Conservation (phyloP, 2,113 vertebrate genomes). For the Noturus placidus region DNA sequence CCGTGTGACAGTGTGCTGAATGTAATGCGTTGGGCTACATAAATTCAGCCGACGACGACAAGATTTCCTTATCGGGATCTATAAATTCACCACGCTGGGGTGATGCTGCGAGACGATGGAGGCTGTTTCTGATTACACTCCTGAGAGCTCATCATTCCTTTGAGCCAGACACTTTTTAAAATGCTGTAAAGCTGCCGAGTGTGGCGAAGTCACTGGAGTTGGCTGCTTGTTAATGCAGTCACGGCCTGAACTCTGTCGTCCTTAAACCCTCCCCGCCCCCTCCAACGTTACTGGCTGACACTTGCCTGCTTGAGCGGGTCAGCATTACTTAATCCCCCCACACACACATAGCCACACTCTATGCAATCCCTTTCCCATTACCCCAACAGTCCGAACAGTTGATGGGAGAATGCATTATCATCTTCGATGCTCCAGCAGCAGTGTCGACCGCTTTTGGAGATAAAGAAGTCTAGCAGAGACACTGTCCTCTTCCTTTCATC, state of each 20-base stretch:
- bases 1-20: slow-evolving; percentile 53
- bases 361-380: neutral
- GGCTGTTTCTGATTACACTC: slow-evolving; percentile 58
- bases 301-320: neutral
- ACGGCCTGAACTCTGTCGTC: slow-evolving; percentile 35
- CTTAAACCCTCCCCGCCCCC: neutral
- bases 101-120: slow-evolving; percentile 42
- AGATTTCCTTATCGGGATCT: slow-evolving; percentile 66
- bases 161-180: slow-evolving; percentile 46
- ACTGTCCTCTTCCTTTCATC: neutral
- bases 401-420: slow-evolving; percentile 30
- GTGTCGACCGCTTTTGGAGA: slow-evolving; percentile 31
- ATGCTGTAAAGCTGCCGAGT: slow-evolving; percentile 35
- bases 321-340: slow-evolving; percentile 11
- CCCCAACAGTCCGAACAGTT: neutral
- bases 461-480: neutral
- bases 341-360: neutral
- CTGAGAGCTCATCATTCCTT: slow-evolving; percentile 58
- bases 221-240: slow-evolving; percentile 19
- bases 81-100: slow-evolving; percentile 61
- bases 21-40: slow-evolving; percentile 62
- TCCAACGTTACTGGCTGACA: neutral
- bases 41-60: slow-evolving; percentile 67
- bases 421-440: slow-evolving; percentile 24
- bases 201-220: slow-evolving; percentile 15